Base-by-base conservation (phyloP, 2,888 invertebrate genomes). In the Cremastinae sp. region DNA sequence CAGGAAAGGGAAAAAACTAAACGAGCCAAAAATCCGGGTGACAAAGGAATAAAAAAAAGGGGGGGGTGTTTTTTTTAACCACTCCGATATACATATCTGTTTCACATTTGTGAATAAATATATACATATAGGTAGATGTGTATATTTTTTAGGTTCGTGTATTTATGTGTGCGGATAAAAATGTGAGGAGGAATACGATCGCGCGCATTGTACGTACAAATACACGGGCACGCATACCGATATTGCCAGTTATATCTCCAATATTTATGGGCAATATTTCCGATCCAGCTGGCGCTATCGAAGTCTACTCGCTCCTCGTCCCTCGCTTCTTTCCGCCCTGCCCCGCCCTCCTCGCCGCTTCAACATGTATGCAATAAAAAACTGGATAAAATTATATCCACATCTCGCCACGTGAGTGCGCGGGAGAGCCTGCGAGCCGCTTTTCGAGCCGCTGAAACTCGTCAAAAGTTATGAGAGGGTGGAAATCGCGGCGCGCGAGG, bases 191-290 rank as follows among this genome's bases (percentile, higher is more conserved):
- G 28, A 28, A 78, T 65, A 72, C 38, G 59, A 43, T 36, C 62
- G 45, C 20, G 51, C 68, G 71, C 56, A 53, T 43, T 38, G 34
- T 66, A 49, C 64, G 56, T 65, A 58, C 49, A 53, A 38, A 64
- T 66, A 49, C 58, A 41, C 20, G 34, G 28, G 43, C 51, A 64
- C 18, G 51, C 47, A 47, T 22, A 22, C 14, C 51, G 43, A 56
- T 41, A 70, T 70, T 70, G 62, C 75, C 64, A 75, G 75, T 64
- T 73, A 76, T 88, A 88, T 88, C 87, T 87, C 85, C 86, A 84
- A 89, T 89, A 89, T 89, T 89, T 89, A 89, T 89, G 89, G 88
- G 85, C 89, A 87, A 89, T 89, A 89, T 89, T 89, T 89, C 89
- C 89, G 88, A 87, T 88, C 87, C 89, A 87, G 87, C 87, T 86